Base-by-base conservation (phyloP, 2,113 vertebrate species). In the Pholis gunnellus region DNA sequence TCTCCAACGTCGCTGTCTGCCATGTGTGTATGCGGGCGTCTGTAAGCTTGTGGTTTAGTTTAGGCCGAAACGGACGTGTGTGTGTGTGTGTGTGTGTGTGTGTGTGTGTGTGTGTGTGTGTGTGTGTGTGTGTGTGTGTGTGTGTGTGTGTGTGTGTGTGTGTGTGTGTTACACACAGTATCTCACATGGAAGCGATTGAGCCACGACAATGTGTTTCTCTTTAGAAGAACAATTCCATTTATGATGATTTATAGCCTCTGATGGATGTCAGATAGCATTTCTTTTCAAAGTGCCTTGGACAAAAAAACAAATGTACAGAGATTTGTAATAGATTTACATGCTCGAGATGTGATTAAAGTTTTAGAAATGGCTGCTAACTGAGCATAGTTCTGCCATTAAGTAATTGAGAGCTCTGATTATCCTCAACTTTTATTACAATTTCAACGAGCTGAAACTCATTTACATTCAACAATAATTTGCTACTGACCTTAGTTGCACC, bases 141-240 rank as follows among this genome's bases (percentile, higher is more conserved):
- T 17, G 59, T 34, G 17, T 34, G 59, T 34, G 29, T 15, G 57
- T 60, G 68, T 67, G 18, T 66, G 11, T 73, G 46, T 65, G 57
- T 60, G 61, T 67, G 18, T 66, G 11, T 73, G 38, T 59, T 54
- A 27, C 29, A 78, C 48, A 70, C 42, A 54, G 46, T 31, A 31
- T 86, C 42, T 85, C 91, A 91, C 90, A 85, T 93, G 93, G 91
- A 93, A 93, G 78, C 18, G 36, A 92, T 93, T 88, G 83, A 75
- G 84, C 38, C 22, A 9, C 11, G 10, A 61, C 27, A 78, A 86
- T 44, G 74, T 77, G 81, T 88, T 91, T 88, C 71, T 36, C 72
- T 83, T 89, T 59, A 87, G 42, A 40, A 78, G 63, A 91, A 10
- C 77, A 73, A 56, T 85, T 86, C 71, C 72, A 78, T 89, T 82